Conservation (phyloP, 37 sponge, comb jelly and placozoan genomes). For the Halisarca cf. caerulea region DNA sequence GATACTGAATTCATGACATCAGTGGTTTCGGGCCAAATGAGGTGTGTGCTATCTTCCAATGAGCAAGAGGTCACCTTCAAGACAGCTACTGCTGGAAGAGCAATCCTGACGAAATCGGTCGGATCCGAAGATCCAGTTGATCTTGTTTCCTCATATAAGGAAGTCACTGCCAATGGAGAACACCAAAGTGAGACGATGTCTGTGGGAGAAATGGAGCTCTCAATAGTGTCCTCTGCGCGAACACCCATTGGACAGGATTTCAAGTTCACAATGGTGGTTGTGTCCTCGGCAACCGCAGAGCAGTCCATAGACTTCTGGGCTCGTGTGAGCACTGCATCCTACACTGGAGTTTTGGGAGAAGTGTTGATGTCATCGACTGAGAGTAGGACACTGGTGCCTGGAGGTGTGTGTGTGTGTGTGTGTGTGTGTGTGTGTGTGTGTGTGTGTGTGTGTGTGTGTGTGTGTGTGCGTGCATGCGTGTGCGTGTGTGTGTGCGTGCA, state of each 20-base stretch:
- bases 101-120: constrained; percentile 83
- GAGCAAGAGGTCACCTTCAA: constrained; percentile 22
- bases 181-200: neutral
- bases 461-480: neutral
- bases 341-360: constrained; percentile 37
- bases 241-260: constrained; percentile 10
- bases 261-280: neutral
- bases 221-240: neutral
- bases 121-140: constrained; percentile 64
- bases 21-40: constrained; percentile 68
- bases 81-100: constrained; percentile 55
- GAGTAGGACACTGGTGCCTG: too few species aligned
- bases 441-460: constrained; percentile 22
- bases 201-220: constrained; percentile 31
- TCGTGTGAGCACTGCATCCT: constrained; percentile 13
- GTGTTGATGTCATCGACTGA: too few species aligned
- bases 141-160: constrained; percentile 77
- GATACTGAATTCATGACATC: constrained; percentile 78
- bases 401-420: constrained; percentile 18
- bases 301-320: neutral
- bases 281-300: neutral
- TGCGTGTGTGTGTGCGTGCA: constrained; percentile 5
- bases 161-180: constrained; percentile 28
- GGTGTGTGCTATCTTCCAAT: neutral
- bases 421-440: constrained; percentile 14